These are phyloP conservation scores for Pogonomyrmex californicus DNA, from an alignment of 1,140 invertebrate species.

Conservation along the genomic window DNA sequence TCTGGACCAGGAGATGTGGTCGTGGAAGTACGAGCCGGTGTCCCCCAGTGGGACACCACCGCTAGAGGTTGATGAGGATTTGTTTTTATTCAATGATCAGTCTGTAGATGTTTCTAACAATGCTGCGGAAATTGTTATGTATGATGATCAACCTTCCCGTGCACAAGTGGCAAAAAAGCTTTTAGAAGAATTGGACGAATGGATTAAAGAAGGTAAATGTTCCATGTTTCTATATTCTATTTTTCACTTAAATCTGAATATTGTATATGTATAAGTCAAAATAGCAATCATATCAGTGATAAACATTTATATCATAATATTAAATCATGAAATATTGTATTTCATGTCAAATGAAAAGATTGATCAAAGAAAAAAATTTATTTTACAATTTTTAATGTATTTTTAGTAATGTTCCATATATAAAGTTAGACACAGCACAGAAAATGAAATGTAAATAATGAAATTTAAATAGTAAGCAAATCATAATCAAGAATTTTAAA, in stretches of 20 bases:
- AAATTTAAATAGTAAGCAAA: no score
- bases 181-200: conserved; percentile 82
- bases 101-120: conserved; percentile 74
- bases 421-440: no score
- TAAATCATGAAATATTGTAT: conserved; percentile 7
- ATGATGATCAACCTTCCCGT: conserved; percentile 79
- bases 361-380: no score
- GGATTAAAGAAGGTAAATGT: conserved; percentile 85
- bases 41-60: conserved; percentile 82
- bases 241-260: background rate
- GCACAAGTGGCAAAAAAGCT: conserved; percentile 83
- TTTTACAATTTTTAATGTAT: no score
- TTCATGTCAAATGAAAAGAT: no score
- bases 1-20: conserved; percentile 79
- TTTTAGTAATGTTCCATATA: no score
- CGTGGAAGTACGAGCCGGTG: conserved; percentile 86
- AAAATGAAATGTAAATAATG: no score
- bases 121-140: conserved; percentile 68
- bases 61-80: conserved; percentile 79
- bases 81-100: conserved; percentile 77
- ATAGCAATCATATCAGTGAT: background rate
- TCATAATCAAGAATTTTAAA: no score
- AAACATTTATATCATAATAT: background rate
- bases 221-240: conserved; percentile 33
- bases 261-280: background rate